These are phyloP conservation scores for Stomorhina lunata DNA, from an alignment of 2,888 invertebrate genomes.

Conservation along the genomic window DNA sequence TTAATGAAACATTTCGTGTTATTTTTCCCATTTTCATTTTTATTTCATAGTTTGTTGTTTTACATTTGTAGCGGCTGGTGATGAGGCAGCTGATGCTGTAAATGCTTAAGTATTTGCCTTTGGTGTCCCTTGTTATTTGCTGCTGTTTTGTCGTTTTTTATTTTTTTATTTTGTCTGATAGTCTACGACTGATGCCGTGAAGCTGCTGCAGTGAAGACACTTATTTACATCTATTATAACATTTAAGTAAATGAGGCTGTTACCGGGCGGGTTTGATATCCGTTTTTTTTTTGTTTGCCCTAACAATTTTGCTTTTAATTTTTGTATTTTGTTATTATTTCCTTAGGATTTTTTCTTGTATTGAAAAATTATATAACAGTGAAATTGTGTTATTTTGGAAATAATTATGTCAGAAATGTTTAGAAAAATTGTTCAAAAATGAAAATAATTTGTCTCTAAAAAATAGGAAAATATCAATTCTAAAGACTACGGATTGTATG, in stretches of 20 bases:
- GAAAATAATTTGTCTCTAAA: neutral
- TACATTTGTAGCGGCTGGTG: constrained; percentile 5
- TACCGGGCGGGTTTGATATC: constrained; percentile 20
- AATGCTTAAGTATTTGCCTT: too few relatives aligned
- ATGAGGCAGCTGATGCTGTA: too few relatives aligned
- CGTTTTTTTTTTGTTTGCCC: neutral
- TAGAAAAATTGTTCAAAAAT: neutral
- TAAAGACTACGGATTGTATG: neutral
- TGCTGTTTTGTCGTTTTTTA: neutral
- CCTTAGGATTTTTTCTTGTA: neutral
- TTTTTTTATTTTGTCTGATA: too few relatives aligned
- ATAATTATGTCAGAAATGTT: neutral
- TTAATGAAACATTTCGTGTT: constrained; percentile 50
- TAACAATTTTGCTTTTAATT: neutral
- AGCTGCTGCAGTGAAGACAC: constrained; percentile 3
- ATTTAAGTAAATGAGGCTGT: constrained; percentile 44
- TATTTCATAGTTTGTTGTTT: constrained; percentile 3
- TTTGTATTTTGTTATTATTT: neutral
- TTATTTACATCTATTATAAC: constrained; percentile 56
- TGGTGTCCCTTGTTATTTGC: neutral
- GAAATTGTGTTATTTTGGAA: neutral
- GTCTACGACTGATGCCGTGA: too few relatives aligned
- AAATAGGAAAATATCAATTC: too few relatives aligned
- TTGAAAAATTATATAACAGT: constrained; percentile 12
- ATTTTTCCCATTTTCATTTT: neutral